phyloP scores from a whole-genome alignment of 2,113 vertebrate species.

The Salvelinus namaycush region DNA sequence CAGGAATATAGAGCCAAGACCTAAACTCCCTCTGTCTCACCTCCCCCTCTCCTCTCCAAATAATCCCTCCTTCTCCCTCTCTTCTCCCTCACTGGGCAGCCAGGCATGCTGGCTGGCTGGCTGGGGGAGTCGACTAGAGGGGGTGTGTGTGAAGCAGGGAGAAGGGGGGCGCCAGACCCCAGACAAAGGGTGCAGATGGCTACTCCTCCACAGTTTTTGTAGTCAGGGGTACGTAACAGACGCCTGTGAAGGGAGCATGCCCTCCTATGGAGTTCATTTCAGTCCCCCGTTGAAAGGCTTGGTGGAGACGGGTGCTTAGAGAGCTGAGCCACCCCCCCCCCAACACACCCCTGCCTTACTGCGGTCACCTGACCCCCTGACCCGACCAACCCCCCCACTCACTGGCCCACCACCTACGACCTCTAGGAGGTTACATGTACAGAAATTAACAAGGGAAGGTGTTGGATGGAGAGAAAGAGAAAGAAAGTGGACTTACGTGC shows the following conservation, averaged over 20 bases:
- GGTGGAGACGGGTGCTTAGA: conserved; percentile 56
- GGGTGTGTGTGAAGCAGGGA: conserved; percentile 10
- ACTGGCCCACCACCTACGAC: conserved; percentile 56
- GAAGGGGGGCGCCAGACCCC: conserved; percentile 31
- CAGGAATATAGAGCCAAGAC: background rate
- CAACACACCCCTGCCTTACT: conserved; percentile 10
- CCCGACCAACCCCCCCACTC: conserved; percentile 35
- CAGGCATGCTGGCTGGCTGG: conserved; percentile 5
- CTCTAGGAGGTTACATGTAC: conserved; percentile 50
- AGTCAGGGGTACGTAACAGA: conserved; percentile 59
- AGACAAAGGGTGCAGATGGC: conserved; percentile 77
- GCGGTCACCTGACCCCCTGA: conserved; percentile 18
- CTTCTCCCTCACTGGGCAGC: conserved; percentile 9
- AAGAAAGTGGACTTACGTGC: background rate
- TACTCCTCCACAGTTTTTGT: conserved; percentile 58
- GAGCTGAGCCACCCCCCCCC: conserved; percentile 24
- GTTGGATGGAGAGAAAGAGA: conserved; percentile 1
- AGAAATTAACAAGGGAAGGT: background rate
- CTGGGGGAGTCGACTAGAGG: background rate
- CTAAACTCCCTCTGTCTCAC: conserved; percentile 3
- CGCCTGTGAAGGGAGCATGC: conserved; percentile 57
- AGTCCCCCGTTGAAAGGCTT: conserved; percentile 55
- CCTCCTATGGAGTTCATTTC: conserved; percentile 72
- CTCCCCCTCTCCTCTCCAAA: conserved; percentile 5
- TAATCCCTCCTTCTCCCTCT: conserved; percentile 25